These are phyloP conservation scores for Diadumene lineata DNA, from an alignment of 92 coral and sea anemone genomes.

Conservation along the genomic window DNA sequence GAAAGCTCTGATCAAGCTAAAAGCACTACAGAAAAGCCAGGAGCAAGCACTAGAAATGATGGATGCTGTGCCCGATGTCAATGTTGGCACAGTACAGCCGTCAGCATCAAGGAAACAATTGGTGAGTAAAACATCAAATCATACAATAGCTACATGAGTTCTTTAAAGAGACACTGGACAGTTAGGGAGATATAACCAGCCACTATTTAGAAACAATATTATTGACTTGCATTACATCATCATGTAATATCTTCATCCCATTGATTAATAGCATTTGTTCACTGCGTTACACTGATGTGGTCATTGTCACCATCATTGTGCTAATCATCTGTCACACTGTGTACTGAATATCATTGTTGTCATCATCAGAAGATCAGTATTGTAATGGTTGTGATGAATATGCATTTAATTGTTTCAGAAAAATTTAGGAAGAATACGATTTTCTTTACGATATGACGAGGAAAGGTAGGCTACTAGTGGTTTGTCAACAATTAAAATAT, in stretches of 20 bases:
- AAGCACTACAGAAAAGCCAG: constrained; percentile 53
- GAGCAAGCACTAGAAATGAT: constrained; percentile 57
- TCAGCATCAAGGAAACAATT: constrained; percentile 55
- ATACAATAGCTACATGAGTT: too few species aligned
- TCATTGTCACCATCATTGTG: too few species aligned
- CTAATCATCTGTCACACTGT: too few species aligned
- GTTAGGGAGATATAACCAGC: neutral
- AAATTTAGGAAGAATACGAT: constrained; percentile 78
- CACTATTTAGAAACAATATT: too few species aligned
- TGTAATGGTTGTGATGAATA: neutral
- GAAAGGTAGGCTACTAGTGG: constrained; percentile 50
- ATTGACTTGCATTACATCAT: too few species aligned
- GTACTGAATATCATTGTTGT: too few species aligned
- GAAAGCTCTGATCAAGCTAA: constrained; percentile 66
- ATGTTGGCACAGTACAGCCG: constrained; percentile 73
- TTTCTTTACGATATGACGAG: constrained; percentile 78
- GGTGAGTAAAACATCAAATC: constrained; percentile 45
- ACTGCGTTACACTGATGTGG: too few species aligned
- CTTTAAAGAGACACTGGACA: too few species aligned
- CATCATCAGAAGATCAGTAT: too few species aligned
- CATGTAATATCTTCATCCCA: too few species aligned
- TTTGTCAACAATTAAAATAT: too few species aligned
- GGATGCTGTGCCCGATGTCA: constrained; percentile 72
- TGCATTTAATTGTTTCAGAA: constrained; percentile 48
- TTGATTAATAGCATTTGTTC: too few species aligned